phyloP scores from a whole-genome alignment of 2,888 invertebrate species.

The Eupeodes luniger region DNA sequence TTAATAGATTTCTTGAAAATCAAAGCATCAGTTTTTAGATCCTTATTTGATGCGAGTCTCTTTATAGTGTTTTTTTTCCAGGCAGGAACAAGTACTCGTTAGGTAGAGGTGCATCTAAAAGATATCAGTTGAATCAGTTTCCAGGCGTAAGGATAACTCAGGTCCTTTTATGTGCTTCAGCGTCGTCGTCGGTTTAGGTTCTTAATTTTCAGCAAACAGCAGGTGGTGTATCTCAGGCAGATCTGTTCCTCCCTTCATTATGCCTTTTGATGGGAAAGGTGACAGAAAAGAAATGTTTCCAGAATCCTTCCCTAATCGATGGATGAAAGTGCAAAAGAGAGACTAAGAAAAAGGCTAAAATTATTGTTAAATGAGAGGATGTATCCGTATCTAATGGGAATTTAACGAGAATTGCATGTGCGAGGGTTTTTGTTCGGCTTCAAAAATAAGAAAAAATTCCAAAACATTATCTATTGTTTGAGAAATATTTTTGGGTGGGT shows the following conservation, averaged over 20 bases:
- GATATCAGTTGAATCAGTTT: conserved; percentile 53
- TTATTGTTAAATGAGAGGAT: conserved; percentile 30
- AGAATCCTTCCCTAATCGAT: conserved; percentile 23
- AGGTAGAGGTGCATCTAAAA: conserved; percentile 9
- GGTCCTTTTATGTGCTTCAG: not conserved
- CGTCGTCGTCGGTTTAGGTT: no score
- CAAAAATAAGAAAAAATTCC: conserved; percentile 1
- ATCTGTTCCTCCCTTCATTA: not conserved
- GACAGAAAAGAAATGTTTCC: conserved; percentile 46
- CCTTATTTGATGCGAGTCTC: not conserved
- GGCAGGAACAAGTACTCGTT: not conserved
- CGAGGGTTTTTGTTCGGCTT: conserved; percentile 21
- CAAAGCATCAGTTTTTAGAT: conserved; percentile 38
- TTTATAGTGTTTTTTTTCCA: not conserved
- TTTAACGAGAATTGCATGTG: conserved; percentile 73
- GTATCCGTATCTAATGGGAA: conserved; percentile 72
- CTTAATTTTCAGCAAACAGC: not conserved
- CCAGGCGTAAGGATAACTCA: conserved; percentile 18
- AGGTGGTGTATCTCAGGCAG: conserved; percentile 19
- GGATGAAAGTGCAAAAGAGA: conserved; percentile 34
- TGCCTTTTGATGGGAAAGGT: not conserved
- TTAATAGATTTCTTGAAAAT: conserved; percentile 54
- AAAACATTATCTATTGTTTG: conserved; percentile 43
- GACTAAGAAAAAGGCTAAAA: conserved; percentile 9
- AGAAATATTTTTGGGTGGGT: conserved; percentile 33